Evolutionary conservation across 2,113 vertebrate genomes (phyloP), one percentile per base, ranked within the genome.

Genomic region (Amblyornis subalaris): DNA sequence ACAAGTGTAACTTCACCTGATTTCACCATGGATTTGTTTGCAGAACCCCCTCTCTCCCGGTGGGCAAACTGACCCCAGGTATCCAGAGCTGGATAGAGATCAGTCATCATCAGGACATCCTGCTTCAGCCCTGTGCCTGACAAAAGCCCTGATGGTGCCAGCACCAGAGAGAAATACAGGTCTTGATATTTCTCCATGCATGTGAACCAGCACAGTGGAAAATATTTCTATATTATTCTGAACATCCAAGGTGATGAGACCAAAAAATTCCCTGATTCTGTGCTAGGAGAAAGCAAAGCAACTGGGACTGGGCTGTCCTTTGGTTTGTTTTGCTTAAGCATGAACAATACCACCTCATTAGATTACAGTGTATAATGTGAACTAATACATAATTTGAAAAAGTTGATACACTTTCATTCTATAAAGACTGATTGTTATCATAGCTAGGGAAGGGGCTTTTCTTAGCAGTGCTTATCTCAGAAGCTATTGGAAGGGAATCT

Each of bases 21-120:
- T 82, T 78, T 67, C 38, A 50, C 48, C 53, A 14, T 2, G 4
- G 19, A 47, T 77, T 77, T 87, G 5, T 20, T 75, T 73, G 76
- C 40, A 50, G 50, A 69, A 23, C 7, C 14, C 11, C 2, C 18
- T 33, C 22, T 8, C 1, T 1, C n/a, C 65, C 1, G 0, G 6
- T 45, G 18, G 31, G 28, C 45, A 65, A 79, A 70, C 42, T 72
- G n/a, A 36, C 3, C 2, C 38, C 0, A 0, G 7, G 5, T 61
- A 82, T 57, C 10, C 35, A 33, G 31, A 54, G 54, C 2, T 74
- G 36, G 35, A 58, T 38, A 24, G 47, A 89, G 26, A 71, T n/a
- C 17, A 12, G 70, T 33, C 14, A 57, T 36, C 21, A 25, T 42
- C 18, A 83, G 17, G 28, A 44, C 4, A 7, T 45, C 48, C n/a